A percentile compares a stretch with the other conserved stretches of the same genome.
These are phyloP conservation scores for Cyclura pinguis DNA, from an alignment of 2,797 vertebrate genomes.

Conservation along the genomic window DNA sequence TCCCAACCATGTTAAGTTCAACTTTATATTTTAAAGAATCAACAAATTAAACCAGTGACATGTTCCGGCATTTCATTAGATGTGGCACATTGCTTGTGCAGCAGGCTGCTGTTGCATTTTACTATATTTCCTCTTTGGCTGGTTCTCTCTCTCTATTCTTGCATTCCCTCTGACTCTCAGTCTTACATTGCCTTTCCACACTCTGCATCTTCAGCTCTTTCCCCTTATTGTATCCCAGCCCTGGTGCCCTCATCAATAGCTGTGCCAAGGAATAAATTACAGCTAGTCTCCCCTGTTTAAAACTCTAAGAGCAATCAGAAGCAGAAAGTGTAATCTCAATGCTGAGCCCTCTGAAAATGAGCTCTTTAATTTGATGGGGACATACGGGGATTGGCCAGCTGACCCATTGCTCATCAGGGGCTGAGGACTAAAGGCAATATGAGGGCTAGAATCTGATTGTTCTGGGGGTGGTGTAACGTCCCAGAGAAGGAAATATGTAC, in stretches of 20 bases:
- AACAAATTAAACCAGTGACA: conserved; percentile 31
- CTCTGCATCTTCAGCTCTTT: conserved; percentile 20
- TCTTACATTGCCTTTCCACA: neutral
- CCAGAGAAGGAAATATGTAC: fast-evolving
- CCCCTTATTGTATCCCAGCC: neutral
- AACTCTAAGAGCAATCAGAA: conserved; percentile 46
- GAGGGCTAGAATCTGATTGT: neutral
- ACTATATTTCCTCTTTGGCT: conserved; percentile 28
- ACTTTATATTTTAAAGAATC: conserved; percentile 21
- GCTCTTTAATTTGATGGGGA: conserved; percentile 29
- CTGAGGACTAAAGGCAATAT: neutral
- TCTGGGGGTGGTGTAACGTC: neutral
- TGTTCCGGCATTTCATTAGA: conserved; percentile 59
- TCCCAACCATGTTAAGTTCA: conserved; percentile 49
- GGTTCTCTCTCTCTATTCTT: conserved; percentile 11
- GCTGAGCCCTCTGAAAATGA: conserved; percentile 30
- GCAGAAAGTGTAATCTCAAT: neutral
- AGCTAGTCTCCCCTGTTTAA: conserved; percentile 28
- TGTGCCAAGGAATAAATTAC: neutral
- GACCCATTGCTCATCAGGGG: neutral
- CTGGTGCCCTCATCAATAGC: neutral
- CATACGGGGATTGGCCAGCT: conserved; percentile 6
- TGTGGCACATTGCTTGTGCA: conserved; percentile 16
- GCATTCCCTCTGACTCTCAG: neutral
- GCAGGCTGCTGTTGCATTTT: conserved; percentile 47